Evolutionary conservation across 2,113 vertebrate species (phyloP), one percentile per base, ranked within the genome.

Genomic region (Siniperca knerii): DNA sequence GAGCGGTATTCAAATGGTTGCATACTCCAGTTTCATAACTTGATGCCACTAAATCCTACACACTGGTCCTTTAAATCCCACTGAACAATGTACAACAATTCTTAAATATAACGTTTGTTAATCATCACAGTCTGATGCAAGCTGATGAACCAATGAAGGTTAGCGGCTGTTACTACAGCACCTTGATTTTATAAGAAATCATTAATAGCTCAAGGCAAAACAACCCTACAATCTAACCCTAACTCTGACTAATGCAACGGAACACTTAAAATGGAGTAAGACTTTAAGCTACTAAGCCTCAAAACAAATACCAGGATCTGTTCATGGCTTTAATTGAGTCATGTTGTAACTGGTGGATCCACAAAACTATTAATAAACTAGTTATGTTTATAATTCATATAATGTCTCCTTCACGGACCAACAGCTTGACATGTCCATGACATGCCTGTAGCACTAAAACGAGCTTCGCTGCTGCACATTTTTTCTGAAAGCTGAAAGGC

Each of bases 281-380:
- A 79, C 80, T 75, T 67, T 68, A 82, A 58, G 15, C 74, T 23
- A 40, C 21, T 25, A 44, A 75, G 33, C 44, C 44, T 68, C 37
- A 55, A 33, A 66, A 46, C 58, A 75, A 72, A 46, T 54, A 48
- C 12, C 21, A 21, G 55, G 0, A 11, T 67, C 40, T 48, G 25
- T 37, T 48, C 21, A 29, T 40, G 33, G 75, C 15, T 46, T 33
- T 40, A 7, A 57, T 7, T 35, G 50, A 9, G 23, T 55, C 40
- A 7, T 44, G n/a, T 13, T 71, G 33, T 52, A 54, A 52, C 44
- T 40, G 10, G 8, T 25, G 15, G 40, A 48, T 13, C 23, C 13
- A 1, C 6, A 20, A 3, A 21, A 40, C 35, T 10, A 6, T 15
- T 40, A n/a, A 55, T 40, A n/a, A 37, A 57, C 35, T 52, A 52